phyloP scores from a whole-genome alignment of 1,140 invertebrate species.

The Drosophila miranda region DNA sequence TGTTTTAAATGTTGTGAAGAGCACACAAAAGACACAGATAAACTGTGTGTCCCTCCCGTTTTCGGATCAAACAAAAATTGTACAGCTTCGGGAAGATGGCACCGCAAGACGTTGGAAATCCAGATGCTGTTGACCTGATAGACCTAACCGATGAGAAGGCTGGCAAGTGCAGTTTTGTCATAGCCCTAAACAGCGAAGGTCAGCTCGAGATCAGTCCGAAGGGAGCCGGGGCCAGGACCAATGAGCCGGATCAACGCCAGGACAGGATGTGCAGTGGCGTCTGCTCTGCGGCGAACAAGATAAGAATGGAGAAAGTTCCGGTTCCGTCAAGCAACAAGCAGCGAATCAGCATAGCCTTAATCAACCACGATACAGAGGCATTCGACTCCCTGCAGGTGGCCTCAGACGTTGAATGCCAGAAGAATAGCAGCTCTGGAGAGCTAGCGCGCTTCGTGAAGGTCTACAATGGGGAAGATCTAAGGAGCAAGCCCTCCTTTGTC shows the following conservation, averaged over 20 bases:
- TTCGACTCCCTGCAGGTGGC: background rate
- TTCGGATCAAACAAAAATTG: too few species aligned
- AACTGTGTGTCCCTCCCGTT: too few species aligned
- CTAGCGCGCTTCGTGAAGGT: constrained; percentile 31
- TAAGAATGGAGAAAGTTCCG: background rate
- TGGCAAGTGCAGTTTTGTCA: constrained; percentile 31
- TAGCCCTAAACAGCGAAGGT: constrained; percentile 42
- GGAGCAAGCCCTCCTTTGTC: constrained; percentile 51
- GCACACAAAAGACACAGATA: too few species aligned
- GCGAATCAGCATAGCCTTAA: constrained; percentile 29
- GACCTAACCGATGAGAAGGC: background rate
- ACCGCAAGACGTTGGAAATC: background rate
- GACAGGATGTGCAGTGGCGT: background rate
- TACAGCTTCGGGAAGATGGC: constrained; percentile 5
- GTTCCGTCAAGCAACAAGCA: constrained; percentile 7
- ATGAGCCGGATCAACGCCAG: background rate
- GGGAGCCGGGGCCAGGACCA: background rate
- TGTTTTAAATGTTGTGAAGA: too few species aligned
- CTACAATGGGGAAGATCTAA: constrained; percentile 28
- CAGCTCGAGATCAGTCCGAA: constrained; percentile 32
- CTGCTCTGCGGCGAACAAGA: background rate
- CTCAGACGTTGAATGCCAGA: background rate
- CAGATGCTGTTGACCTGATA: background rate
- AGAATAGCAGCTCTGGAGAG: background rate
- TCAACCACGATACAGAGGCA: constrained; percentile 24